These are phyloP conservation scores for Vanessa cardui DNA, from an alignment of 2,888 invertebrate genomes.

Conservation along the genomic window DNA sequence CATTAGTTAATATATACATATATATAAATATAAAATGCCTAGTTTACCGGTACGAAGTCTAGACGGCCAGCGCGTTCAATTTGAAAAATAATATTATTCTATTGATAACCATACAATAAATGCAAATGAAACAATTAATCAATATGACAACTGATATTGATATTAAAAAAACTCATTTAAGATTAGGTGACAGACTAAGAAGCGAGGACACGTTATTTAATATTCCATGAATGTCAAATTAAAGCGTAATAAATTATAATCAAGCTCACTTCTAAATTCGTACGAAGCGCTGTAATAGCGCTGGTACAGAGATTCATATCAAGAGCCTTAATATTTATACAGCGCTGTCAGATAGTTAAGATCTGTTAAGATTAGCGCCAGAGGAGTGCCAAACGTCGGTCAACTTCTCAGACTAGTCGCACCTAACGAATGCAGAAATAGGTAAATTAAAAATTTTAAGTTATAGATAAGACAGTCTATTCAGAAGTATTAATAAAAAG, in stretches of 20 bases:
- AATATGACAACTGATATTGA: slow-evolving; percentile 21
- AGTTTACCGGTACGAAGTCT: too few relatives aligned
- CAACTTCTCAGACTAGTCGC: slow-evolving; percentile 37
- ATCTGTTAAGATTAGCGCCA: slow-evolving; percentile 35
- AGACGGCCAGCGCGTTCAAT: too few relatives aligned
- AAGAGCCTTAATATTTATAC: slow-evolving; percentile 24
- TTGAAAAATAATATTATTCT: neutral
- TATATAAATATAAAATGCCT: too few relatives aligned
- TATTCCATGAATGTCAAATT: slow-evolving; percentile 33
- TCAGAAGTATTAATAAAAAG: too few relatives aligned
- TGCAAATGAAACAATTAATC: slow-evolving; percentile 30
- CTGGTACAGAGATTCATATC: slow-evolving; percentile 25
- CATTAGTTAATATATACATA: too few relatives aligned
- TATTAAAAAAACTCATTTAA: slow-evolving; percentile 26
- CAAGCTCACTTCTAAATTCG: slow-evolving; percentile 18
- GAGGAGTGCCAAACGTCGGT: slow-evolving; percentile 39
- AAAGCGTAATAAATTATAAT: slow-evolving; percentile 36
- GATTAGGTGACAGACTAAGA: slow-evolving; percentile 1
- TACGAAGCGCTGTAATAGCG: slow-evolving; percentile 26
- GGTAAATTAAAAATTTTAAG: slow-evolving; percentile 14
- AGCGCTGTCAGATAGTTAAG: slow-evolving; percentile 31
- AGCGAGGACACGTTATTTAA: slow-evolving; percentile 29
- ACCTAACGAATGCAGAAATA: slow-evolving; percentile 27
- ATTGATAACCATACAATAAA: slow-evolving; percentile 17
- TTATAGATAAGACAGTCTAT: too few relatives aligned